Evolutionary conservation across 2,888 invertebrate species (phyloP).

Genomic region (Pegoplata infirma): DNA sequence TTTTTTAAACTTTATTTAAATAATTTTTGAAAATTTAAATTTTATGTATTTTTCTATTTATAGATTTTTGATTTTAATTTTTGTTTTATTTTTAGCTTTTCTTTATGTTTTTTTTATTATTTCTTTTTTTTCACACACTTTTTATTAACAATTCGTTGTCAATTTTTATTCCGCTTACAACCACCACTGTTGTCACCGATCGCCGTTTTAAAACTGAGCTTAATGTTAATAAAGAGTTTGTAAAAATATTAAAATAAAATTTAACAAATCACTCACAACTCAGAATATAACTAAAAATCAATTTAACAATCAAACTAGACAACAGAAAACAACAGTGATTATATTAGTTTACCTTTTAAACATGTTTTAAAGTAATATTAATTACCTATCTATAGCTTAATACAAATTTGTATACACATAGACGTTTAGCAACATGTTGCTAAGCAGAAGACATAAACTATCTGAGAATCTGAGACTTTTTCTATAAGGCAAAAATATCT

Average conservation of each 20-base stretch:
- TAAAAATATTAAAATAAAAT: constrained; percentile 32
- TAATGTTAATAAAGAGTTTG: constrained; percentile 53
- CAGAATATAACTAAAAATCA: neutral
- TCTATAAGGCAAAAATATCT: no score
- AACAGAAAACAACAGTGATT: neutral
- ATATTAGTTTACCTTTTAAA: neutral
- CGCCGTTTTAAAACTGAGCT: constrained; percentile 74
- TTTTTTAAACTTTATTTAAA: neutral
- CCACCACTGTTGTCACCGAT: constrained; percentile 71
- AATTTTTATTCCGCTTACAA: constrained; percentile 58
- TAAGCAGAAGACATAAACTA: neutral
- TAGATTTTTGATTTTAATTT: neutral
- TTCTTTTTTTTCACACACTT: constrained; percentile 1
- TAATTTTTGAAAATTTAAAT: neutral
- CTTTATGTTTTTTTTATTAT: constrained; percentile 9
- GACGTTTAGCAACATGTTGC: neutral
- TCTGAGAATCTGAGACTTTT: no score
- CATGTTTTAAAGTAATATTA: neutral
- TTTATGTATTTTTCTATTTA: neutral
- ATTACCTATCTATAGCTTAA: no score
- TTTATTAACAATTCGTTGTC: neutral
- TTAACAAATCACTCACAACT: neutral
- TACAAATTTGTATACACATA: no score
- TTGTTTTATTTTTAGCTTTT: neutral
- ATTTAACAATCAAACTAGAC: neutral